Conservation (phyloP, 2,888 invertebrate species). For the Tillus elongatus region DNA sequence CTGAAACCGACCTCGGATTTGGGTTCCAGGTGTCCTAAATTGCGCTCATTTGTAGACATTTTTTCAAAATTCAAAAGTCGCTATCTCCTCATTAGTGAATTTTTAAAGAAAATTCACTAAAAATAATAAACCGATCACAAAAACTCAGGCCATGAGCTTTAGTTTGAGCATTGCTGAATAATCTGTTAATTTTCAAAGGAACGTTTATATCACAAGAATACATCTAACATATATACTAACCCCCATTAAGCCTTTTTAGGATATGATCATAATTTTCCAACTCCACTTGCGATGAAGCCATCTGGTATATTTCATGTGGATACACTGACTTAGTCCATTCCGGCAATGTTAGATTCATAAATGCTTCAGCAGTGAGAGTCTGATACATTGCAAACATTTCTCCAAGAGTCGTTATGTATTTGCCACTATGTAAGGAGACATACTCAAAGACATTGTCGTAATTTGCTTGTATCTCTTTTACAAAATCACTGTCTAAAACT, state of each 20-base stretch:
- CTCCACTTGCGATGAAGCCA: constrained; percentile 37
- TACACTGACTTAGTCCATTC: constrained; percentile 39
- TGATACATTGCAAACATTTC: constrained; percentile 34
- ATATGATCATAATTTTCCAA: constrained; percentile 36
- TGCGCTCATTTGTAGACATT: no score
- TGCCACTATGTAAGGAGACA: constrained; percentile 28
- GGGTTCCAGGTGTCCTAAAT: no score
- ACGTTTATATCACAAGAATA: no score
- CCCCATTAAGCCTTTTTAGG: constrained; percentile 42
- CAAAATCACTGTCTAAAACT: constrained; percentile 26
- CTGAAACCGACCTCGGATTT: no score
- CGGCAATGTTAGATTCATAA: constrained; percentile 37
- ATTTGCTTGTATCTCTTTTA: constrained; percentile 23
- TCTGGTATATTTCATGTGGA: constrained; percentile 33
- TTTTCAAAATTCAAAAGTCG: no score
- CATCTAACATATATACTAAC: no score
- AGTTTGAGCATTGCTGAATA: no score
- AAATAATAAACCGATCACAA: no score
- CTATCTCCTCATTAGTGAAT: no score
- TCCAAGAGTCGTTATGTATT: constrained; percentile 18
- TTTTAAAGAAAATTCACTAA: no score
- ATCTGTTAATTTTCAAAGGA: no score
- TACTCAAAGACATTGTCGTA: constrained; percentile 27
- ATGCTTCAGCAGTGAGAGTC: constrained; percentile 34
- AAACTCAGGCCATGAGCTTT: no score